phyloP scores from a whole-genome alignment of 2,888 invertebrate species.

The Rhagonycha fulva region DNA sequence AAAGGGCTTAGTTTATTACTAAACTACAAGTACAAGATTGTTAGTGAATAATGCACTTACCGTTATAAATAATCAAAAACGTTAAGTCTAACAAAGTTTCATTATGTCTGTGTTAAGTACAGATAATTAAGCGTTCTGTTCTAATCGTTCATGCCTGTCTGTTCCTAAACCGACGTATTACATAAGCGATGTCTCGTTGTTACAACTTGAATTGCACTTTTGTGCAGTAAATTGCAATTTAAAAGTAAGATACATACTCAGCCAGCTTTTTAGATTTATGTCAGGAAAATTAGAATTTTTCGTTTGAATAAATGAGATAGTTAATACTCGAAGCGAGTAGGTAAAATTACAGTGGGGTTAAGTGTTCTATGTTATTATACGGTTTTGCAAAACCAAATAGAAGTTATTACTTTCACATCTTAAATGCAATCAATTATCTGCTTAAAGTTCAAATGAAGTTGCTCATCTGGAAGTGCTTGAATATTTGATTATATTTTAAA shows the following conservation, averaged over 20 bases:
- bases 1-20: background rate
- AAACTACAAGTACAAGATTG: background rate
- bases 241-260: background rate
- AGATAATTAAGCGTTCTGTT: background rate
- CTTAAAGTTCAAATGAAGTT: no score
- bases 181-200: background rate
- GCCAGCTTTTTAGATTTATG: no score
- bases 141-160: background rate
- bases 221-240: background rate
- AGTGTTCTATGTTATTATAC: no score
- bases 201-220: background rate
- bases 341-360: no score
- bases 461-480: no score
- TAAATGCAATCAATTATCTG: no score
- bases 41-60: background rate
- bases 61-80: background rate
- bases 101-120: background rate
- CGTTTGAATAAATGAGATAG: no score
- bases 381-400: no score
- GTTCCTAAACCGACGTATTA: background rate
- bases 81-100: background rate
- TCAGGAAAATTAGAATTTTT: no score
- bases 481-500: no score
- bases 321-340: no score
- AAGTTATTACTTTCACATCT: no score